These are phyloP conservation scores for Threskiornis aethiopicus DNA, from an alignment of 2,797 vertebrate species.

Conservation along the genomic window DNA sequence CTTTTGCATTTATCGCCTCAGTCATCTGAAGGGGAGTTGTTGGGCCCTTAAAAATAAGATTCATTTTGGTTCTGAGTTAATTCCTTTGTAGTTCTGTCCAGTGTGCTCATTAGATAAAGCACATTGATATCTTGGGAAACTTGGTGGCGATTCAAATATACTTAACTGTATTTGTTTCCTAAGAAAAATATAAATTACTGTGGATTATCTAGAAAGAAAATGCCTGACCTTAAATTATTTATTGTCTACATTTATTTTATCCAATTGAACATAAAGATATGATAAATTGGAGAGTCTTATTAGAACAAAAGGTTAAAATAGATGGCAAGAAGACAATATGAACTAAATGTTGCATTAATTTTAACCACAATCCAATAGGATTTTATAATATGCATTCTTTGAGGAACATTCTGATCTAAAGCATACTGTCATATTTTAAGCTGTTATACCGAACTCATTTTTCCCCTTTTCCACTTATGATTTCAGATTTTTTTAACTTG, in stretches of 20 bases:
- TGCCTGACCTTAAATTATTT: background rate
- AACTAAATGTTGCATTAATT: background rate
- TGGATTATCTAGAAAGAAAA: background rate
- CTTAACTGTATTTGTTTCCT: background rate
- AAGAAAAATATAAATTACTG: background rate
- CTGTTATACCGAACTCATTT: background rate
- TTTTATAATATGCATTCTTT: background rate
- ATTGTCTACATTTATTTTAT: background rate
- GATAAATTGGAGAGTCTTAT: background rate
- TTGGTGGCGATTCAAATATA: rapidly evolving
- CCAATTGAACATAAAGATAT: background rate
- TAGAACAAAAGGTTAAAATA: background rate
- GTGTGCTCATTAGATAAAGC: background rate
- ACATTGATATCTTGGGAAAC: background rate
- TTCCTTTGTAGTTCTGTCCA: background rate
- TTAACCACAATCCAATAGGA: background rate
- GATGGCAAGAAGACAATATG: background rate
- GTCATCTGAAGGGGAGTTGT: background rate
- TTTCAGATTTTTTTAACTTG: background rate
- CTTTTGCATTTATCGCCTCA: background rate
- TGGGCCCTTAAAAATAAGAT: background rate
- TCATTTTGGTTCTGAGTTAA: background rate
- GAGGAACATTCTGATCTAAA: background rate
- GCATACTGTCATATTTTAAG: background rate
- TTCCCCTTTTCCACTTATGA: background rate